Evolutionary conservation across 1,140 invertebrate genomes (phyloP), one percentile per base, ranked within the genome.

Genomic region (Drosophila paulistorum): DNA sequence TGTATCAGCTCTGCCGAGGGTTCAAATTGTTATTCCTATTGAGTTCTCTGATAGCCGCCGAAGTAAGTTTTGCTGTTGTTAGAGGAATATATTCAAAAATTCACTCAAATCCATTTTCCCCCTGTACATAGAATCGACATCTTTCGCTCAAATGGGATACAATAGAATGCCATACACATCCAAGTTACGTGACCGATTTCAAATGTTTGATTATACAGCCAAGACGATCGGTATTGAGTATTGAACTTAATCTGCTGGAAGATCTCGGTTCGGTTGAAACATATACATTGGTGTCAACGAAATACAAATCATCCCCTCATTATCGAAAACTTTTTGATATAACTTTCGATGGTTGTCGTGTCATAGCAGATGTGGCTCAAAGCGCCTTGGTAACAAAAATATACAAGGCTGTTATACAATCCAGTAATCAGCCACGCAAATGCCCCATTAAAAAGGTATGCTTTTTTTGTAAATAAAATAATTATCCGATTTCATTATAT

Each of bases 321-420:
- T 79, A 64, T 41, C 42, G 77, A 0, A 79, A 74, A 35, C 42
- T 79, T 7, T 79, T 79, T 39, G 77, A 79, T 5, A 71, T 71
- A 11, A 58, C 66, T n/a, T 55, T 74, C 5, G 45, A 79, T 51
- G 71, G 66, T 0, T 79, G 77, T 7, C 66, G 66, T 2, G 66
- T 74, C 0, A 79, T 79, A 14, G 33, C 77, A 4, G 65, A 79
- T 48, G 26, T 74, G 62, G 41, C 11, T 4, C 58, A 66, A 54
- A 57, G 74, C 0, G 79, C 77, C 1, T 58, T 79, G 39, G 66
- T 70, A 0, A 45, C 71, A 1, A 79, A 79, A 10, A 64, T 79
- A 42, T 79, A 70, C 7, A 61, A 74, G 11, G 61, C 77, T 0
- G 42, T 79, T 6, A 63, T 74, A 7, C 73, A 63, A 6, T 69